A percentile compares a stretch with the other conserved stretches of the same genome.
phyloP scores from a whole-genome alignment of 2,113 vertebrate genomes.

The Vimba vimba region DNA sequence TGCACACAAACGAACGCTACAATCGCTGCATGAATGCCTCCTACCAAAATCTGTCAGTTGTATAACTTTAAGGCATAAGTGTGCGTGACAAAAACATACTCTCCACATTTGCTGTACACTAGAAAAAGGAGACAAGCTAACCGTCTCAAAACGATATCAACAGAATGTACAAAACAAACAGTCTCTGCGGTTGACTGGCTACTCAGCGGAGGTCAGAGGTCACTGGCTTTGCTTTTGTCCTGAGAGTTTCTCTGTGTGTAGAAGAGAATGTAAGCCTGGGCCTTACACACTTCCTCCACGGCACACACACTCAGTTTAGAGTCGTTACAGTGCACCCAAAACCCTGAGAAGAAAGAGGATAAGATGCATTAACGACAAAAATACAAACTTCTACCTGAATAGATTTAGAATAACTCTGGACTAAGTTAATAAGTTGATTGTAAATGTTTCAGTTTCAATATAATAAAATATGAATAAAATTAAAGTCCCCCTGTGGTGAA shows the following conservation, averaged over 20 bases:
- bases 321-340: conserved; percentile 99
- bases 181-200: conserved; percentile 45
- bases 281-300: conserved; percentile 98
- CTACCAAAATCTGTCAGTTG: conserved; percentile 37
- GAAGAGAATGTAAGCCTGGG: conserved; percentile 99
- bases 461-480: no score
- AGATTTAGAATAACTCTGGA: no score
- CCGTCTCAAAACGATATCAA: conserved; percentile 25
- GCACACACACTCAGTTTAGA: conserved; percentile 98
- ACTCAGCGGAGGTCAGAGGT: conserved; percentile 57
- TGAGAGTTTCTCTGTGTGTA: conserved; percentile 89
- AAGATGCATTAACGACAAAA: not conserved
- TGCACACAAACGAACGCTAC: not conserved
- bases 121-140: conserved; percentile 35
- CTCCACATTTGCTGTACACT: conserved; percentile 29
- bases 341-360: conserved; percentile 78
- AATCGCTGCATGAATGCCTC: conserved; percentile 34
- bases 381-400: no score
- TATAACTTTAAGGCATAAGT: conserved; percentile 42
- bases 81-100: conserved; percentile 19
- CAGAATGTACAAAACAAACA: conserved; percentile 66
- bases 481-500: no score
- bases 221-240: conserved; percentile 62
- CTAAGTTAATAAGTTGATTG: no score
- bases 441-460: no score